Evolutionary conservation across 2,888 invertebrate species (phyloP), one percentile per base, ranked within the genome.

Genomic region (Morinoia aosen): DNA sequence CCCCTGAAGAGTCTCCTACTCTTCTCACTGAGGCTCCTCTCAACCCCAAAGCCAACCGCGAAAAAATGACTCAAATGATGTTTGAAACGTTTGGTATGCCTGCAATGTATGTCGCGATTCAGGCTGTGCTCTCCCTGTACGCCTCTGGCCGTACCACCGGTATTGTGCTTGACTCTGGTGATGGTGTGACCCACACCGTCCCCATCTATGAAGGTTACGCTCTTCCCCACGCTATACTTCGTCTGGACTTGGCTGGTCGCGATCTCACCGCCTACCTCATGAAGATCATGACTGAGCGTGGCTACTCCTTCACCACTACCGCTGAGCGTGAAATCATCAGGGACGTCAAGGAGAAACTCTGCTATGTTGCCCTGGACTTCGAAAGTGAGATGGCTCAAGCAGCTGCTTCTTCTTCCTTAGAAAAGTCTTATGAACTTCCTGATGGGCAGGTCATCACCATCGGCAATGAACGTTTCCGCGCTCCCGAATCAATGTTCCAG

Each of bases 251-350:
- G 94, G 94, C 94, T 58, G 94, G 94, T 58, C 2, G 94, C 58
- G 94, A 94, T 94, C 94, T 94, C 16, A 94, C 94, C 33, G 94
- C 58, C 58, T 99, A 98, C 98, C 98, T 98, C 97, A 99, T 99
- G 98, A 95, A 76, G 88, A 58, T 96, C 14, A 33, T 96, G 76
- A 96, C 95, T 61, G 96, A 96, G 88, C 91, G 93, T 56, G 96
- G 96, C n/a, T 93, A 91, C 64, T 93, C 91, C 16, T 90, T 96
- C 76, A 96, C 95, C 88, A 95, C 96, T n/a, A 96, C 95, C 1
- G 96, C 96, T 16, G 96, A 96, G 40, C 91, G 95, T 40, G 96
- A 96, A 56, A 96, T 95, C 58, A 76, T 91, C 48, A 64, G 95
- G 2, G 95, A 95, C 39, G 95, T 95, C 91, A 95, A 95, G 88